Evolutionary conservation across 2,888 invertebrate species (phyloP), one percentile per base, ranked within the genome.

Genomic region (Lithophane ornitopus): DNA sequence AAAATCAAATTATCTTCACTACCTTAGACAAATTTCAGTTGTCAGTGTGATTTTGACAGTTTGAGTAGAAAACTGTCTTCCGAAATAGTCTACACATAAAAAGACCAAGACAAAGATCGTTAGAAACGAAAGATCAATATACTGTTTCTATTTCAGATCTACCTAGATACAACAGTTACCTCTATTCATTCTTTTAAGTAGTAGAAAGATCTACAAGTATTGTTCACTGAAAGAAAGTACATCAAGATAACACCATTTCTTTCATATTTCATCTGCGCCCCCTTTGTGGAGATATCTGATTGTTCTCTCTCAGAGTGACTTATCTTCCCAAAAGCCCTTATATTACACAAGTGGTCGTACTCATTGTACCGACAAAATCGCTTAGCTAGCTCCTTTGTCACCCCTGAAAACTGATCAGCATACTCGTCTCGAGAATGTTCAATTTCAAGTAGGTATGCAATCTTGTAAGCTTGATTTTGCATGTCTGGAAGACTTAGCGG

Each of bases 391-490:
- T 39, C 56, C 62, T 70, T 41, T 54, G 54, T 46, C 54, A 26
- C 67, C 49, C 62, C 65, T 65, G 62, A 28, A 74, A 70, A 52
- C 69, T 78, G 82, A 81, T 81, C 82, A 28, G 66, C 14, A 46
- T 59, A 11, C 58, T 69, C 26, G 26, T 12, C 41, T 71, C 46
- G 12, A 58, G 34, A 44, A 49, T 68, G 39, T 59, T 56, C 72
- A 52, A 65, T 69, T 79, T 66, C 44, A 59, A 80, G 44, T 68
- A 54, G 26, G 11, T 67, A 34, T 46, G 26, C 39, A 66, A 70
- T 52, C 39, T 65, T 16, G 16, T 52, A 14, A 49, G 26, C 63
- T 73, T 79, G 54, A 59, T 73, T 73, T 44, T 73, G 65, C 52
- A 72, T 65, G 14, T 11, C 34, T 39, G 26, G n/a, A 7, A 54